phyloP scores from a whole-genome alignment of 2,888 invertebrate genomes.

The Amiota mariae region DNA sequence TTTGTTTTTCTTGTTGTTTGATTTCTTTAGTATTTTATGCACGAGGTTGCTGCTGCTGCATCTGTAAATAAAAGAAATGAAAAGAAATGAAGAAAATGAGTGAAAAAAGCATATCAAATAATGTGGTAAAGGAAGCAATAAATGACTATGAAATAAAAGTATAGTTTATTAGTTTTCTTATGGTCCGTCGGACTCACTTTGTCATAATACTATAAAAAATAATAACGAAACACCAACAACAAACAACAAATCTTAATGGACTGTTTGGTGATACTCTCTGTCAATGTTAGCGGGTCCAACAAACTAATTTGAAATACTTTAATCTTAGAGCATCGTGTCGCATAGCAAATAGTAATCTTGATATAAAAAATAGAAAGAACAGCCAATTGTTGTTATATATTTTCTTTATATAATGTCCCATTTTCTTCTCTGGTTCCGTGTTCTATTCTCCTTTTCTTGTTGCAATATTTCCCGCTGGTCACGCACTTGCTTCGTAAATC shows the following conservation, averaged over 20 bases:
- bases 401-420: constrained; percentile 8
- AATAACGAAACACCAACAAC: background rate
- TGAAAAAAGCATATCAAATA: background rate
- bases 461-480: constrained; percentile 14
- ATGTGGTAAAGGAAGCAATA: background rate
- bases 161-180: constrained; percentile 25
- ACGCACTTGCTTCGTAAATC: constrained; percentile 37
- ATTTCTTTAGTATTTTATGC: constrained; percentile 24
- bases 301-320: constrained; percentile 1
- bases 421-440: background rate
- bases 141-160: constrained; percentile 19
- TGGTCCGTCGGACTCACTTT: constrained; percentile 6
- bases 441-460: background rate
- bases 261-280: background rate
- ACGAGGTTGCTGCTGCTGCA: constrained; percentile 17
- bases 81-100: constrained; percentile 1
- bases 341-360: background rate
- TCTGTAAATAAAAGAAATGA: constrained; percentile 28
- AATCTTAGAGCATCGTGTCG: constrained; percentile 5
- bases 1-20: constrained; percentile 4
- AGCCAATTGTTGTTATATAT: background rate
- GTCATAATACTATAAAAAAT: constrained; percentile 11
- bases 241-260: constrained; percentile 15
- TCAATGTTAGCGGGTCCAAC: background rate
- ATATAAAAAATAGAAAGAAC: too few relatives aligned